Evolutionary conservation across 2,797 vertebrate species (phyloP), one percentile per base, ranked within the genome.

Genomic region (Eleutherodactylus coqui): DNA sequence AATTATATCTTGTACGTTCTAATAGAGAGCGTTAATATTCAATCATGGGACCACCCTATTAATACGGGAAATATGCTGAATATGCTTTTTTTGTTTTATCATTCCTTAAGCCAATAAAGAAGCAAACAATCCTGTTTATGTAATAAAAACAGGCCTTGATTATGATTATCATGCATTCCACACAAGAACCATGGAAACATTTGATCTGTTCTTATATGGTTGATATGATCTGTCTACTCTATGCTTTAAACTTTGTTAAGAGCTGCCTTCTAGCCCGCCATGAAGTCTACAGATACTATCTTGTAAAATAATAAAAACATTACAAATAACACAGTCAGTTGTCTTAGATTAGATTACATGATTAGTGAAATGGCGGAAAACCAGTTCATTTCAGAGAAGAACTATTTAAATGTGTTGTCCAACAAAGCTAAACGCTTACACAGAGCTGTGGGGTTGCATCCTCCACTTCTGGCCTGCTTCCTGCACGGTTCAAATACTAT

Each of bases 281-380:
- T 53, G 75, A 41, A 75, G 73, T 77, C 73, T 79, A 60, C 8
- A 85, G 75, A 85, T 85, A 83, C 21, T 32, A 69, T 77, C 62
- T 41, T 29, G 53, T 41, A 67, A 77, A 76, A 49, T 51, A 69
- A 78, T 67, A 41, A 32, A 64, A 75, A 36, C 51, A 83, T 76
- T 36, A 67, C 27, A 34, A 43, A 77, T 36, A n/a, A 43, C 11
- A n/a, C 4, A 43, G 29, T 21, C 55, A 47, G 36, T 10, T 21
- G 27, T 53, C 45, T 17, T 24, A 72, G 69, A 47, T 51, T 69
- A 24, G 14, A 79, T 55, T 49, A 64, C 55, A 49, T 77, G 36
- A 51, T 41, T 64, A 67, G 38, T 80, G 4, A 80, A 70, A 67
- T 49, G 41, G 0, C 9, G 1, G 21, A 69, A 67, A 64, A 81